These are phyloP conservation scores for Choloepus didactylus DNA, from an alignment of 2,797 vertebrate genomes.

Conservation along the genomic window DNA sequence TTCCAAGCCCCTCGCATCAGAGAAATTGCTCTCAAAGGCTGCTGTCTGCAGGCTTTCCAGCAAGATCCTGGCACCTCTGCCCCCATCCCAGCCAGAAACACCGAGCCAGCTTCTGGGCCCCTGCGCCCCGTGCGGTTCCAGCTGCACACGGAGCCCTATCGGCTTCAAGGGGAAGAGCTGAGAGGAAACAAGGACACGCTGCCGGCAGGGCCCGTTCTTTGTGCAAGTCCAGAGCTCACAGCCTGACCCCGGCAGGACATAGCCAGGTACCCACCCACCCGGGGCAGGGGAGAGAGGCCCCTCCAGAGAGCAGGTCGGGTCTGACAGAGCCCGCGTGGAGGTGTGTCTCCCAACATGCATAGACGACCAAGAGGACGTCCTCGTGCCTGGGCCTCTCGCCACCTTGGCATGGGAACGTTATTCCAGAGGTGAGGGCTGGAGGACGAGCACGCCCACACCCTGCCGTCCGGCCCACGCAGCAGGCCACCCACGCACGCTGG, in stretches of 20 bases:
- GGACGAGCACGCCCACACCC: neutral
- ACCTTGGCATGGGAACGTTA: neutral
- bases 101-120: rapidly evolving
- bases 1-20: constrained; percentile 62
- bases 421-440: neutral
- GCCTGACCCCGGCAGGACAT: neutral
- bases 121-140: neutral
- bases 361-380: rapidly evolving
- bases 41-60: neutral
- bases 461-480: neutral
- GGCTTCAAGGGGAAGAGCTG: neutral
- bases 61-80: constrained; percentile 58
- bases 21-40: constrained; percentile 24
- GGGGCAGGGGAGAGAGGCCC: neutral
- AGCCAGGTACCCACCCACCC: neutral
- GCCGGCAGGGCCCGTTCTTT: neutral
- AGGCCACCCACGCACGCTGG: neutral
- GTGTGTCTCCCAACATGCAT: neutral
- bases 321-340: rapidly evolving
- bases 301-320: rapidly evolving
- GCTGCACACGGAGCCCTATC: neutral
- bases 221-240: neutral
- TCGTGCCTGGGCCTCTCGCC: neutral
- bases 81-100: neutral
- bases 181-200: neutral